Percentiles rank a stretch among this genome's conserved stretches.
phyloP scores from a whole-genome alignment of 2,113 vertebrate species.

The Equus przewalskii region DNA sequence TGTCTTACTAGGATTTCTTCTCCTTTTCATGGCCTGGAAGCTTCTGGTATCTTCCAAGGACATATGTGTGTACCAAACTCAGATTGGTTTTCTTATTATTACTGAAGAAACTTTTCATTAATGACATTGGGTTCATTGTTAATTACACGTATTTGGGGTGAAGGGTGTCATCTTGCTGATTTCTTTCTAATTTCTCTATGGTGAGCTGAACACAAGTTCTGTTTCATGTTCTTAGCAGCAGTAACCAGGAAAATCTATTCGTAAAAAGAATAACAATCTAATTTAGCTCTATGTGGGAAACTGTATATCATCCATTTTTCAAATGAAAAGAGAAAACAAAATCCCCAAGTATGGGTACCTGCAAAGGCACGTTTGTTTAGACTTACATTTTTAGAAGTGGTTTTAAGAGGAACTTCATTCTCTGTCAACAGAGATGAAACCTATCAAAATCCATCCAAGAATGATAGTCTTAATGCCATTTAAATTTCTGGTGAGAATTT shows the following conservation, averaged over 20 bases:
- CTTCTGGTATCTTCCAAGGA: not conserved
- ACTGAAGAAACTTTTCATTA: not conserved
- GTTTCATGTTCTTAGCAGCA: not conserved
- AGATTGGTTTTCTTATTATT: not conserved
- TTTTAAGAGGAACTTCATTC: not conserved
- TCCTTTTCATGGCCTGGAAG: not conserved
- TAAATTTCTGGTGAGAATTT: not conserved
- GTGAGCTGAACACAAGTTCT: not conserved
- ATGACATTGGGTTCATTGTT: not conserved
- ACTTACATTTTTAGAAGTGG: not conserved
- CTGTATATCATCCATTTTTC: not conserved
- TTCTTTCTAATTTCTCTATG: not conserved
- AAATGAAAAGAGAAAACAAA: not conserved
- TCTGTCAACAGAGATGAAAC: not conserved
- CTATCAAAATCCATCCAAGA: not conserved
- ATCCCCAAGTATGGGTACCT: not conserved
- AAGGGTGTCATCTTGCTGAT: not conserved
- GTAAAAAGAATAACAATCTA: not conserved
- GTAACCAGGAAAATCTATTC: not conserved
- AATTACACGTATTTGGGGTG: not conserved
- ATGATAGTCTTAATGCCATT: not conserved
- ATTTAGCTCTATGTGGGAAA: conserved; percentile 1
- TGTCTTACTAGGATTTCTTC: not conserved
- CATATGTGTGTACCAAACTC: not conserved
- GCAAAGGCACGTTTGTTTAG: not conserved